Evolutionary conservation across 1,140 invertebrate genomes (phyloP), one percentile per base, ranked within the genome.

Genomic region (Tetramorium alpestre): DNA sequence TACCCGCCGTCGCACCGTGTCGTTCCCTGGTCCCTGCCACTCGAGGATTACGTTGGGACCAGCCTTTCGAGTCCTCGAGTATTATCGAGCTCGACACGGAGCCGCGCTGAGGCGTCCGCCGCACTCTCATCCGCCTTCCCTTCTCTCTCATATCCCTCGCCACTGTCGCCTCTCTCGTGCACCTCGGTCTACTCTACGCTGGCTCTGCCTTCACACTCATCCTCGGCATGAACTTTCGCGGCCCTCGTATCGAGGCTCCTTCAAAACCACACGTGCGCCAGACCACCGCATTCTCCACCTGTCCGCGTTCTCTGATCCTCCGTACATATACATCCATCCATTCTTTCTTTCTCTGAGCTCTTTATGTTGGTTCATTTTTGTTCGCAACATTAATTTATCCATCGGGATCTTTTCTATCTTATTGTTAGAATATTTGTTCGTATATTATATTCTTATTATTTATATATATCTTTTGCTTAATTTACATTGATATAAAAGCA

Each of bases 81-180:
- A 93, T 93, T 92, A 92, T 93, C 92, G 91, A 92, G 87, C 89
- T 87, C 92, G 89, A 92, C 92, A 92, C 89, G 89, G 89, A 92
- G 89, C 88, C 41, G 67, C 88, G 91, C 86, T 87, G 90, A 92
- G 86, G 88, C 88, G 90, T 91, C 80, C 87, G 77, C 88, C 87
- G 85, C 89, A 89, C 85, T 89, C 88, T 87, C 75, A 75, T 80
- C 75, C 72, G 41, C 70, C 80, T 69, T 73, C 47, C 33, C 64
- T 72, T 54, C 60, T 80, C 60, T 70, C 60, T 70, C 47, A 28
- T 86, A 65, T 78, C 51, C 54, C 49, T 88, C 60, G 47, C n/a
- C 8, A 25, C 28, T 67, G 72, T 75, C 72, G 28, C 47, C 67
- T 70, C 49, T 77, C 49, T 77, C 33, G 44, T 56, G 38, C 22